Base-by-base conservation (phyloP, 2,113 vertebrate species). In the Thomomys bottae region DNA sequence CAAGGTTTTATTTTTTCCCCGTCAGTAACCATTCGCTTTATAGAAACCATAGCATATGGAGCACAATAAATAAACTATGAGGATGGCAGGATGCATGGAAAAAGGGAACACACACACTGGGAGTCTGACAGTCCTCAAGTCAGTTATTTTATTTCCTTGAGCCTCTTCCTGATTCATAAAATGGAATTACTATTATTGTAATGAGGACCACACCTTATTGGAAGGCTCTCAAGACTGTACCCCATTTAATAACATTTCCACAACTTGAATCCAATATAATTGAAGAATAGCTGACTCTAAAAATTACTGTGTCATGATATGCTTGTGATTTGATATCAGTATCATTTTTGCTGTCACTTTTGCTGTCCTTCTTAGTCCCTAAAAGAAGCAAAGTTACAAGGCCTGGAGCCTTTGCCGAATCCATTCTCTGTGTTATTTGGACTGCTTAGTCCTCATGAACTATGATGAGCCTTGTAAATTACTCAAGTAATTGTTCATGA, bases 61-160 rank as follows among this genome's bases (percentile, higher is more conserved):
- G 75, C 59, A 82, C 23, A 87, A 17, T 77, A 95, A 95, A 94
- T 95, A 87, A 88, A 89, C 94, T 45, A 15, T 68, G n/a, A 88
- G 85, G 73, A 80, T 84, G 78, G 36, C 81, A 89, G 83, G 30
- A 59, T 91, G 49, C 78, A n/a, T 54, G 15, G 23, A 6, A 24
- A 40, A 91, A 90, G 70, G 18, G 18, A 84, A 73, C 1, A 4
- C 2, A 17, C 59, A 59, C 2, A 17, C 59, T 59, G 84, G 63
- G 71, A 81, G 18, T 80, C 66, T 4, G 8, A 1, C 38, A 57
- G 84, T 57, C 26, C 87, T 81, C 54, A 45, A 83, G 63, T 28
- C 38, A 49, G 71, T 92, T 79, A 28, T 71, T 86, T 80, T 59
- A 80, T 57, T 45, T 87, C 70, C 73, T 61, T 64, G n/a, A 57